Conservation (phyloP, 2,888 invertebrate species). For the Camptogramma bilineatum region DNA sequence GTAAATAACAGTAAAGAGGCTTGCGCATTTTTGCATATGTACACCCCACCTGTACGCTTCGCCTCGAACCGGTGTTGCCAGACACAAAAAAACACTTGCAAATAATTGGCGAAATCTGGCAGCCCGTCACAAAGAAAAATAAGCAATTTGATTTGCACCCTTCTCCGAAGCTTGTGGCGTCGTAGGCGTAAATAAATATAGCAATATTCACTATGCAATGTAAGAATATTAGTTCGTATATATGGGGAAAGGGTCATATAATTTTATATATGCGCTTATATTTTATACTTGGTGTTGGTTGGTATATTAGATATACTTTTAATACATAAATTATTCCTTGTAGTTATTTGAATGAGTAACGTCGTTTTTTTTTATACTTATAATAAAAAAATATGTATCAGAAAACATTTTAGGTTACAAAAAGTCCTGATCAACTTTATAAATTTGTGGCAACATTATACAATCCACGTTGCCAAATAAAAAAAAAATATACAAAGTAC, state of each 20-base stretch:
- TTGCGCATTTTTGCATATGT: conserved; percentile 79
- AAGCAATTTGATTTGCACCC: conserved; percentile 77
- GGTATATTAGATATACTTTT: conserved; percentile 35
- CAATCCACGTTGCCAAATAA: conserved; percentile 1
- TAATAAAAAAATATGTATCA: conserved; percentile 1
- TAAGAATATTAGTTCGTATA: conserved; percentile 49
- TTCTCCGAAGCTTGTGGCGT: conserved; percentile 82
- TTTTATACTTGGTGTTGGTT: conserved; percentile 61
- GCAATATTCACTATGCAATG: conserved; percentile 61
- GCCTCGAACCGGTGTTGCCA: conserved; percentile 78
- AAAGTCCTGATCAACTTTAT: neutral
- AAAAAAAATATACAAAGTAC: neutral
- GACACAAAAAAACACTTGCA: conserved; percentile 54
- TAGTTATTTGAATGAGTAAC: conserved; percentile 47
- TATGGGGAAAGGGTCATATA: conserved; percentile 57
- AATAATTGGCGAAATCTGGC: conserved; percentile 62
- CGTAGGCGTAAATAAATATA: conserved; percentile 67
- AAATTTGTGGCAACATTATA: conserved; percentile 24
- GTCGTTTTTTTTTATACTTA: conserved; percentile 8
- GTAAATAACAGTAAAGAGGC: conserved; percentile 85
- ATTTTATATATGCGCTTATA: conserved; percentile 64
- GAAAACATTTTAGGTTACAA: conserved; percentile 4
- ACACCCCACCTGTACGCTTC: conserved; percentile 85
- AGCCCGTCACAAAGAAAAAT: conserved; percentile 63
- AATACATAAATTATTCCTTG: conserved; percentile 46